Percentiles rank a stretch among this genome's conserved stretches.
These are phyloP conservation scores for Drosophila sechellia DNA, from an alignment of 1,140 invertebrate species.

Conservation along the genomic window DNA sequence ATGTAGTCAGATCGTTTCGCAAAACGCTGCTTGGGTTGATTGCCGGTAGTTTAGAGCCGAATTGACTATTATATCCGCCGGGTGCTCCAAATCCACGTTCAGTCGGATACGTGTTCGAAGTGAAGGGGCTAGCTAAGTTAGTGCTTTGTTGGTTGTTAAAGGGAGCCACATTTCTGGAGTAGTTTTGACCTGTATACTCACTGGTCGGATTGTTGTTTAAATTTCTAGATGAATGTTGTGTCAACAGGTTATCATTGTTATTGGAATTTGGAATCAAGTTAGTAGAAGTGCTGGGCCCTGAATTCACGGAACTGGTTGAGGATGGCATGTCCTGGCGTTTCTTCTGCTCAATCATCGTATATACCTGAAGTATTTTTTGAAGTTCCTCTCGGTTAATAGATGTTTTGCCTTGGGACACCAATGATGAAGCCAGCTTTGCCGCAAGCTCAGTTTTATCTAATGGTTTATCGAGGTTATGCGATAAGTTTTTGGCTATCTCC, in stretches of 20 bases:
- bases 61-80: conserved; percentile 4
- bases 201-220: conserved; percentile 23
- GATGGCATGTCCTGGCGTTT: conserved; percentile 31
- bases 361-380: conserved; percentile 71
- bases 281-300: background rate
- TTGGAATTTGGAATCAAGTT: background rate
- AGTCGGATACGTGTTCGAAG: conserved; percentile 12
- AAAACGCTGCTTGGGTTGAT: conserved; percentile 13
- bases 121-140: conserved; percentile 22
- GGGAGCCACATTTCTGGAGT: conserved; percentile 55
- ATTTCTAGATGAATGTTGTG: conserved; percentile 19
- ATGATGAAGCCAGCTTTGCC: conserved; percentile 59
- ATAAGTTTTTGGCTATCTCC: background rate
- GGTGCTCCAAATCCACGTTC: conserved; percentile 23
- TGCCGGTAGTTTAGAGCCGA: conserved; percentile 6
- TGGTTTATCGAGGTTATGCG: conserved; percentile 13
- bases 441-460: conserved; percentile 67
- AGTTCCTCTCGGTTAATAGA: conserved; percentile 65
- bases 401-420: conserved; percentile 76
- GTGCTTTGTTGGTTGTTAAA: conserved; percentile 47
- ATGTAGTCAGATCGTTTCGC: conserved; percentile 6
- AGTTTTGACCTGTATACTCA: conserved; percentile 35
- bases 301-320: background rate
- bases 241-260: conserved; percentile 15
- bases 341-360: conserved; percentile 67